Evolutionary conservation across 2,888 invertebrate species (phyloP), one percentile per base, ranked within the genome.

Genomic region (Campoplex nolae): DNA sequence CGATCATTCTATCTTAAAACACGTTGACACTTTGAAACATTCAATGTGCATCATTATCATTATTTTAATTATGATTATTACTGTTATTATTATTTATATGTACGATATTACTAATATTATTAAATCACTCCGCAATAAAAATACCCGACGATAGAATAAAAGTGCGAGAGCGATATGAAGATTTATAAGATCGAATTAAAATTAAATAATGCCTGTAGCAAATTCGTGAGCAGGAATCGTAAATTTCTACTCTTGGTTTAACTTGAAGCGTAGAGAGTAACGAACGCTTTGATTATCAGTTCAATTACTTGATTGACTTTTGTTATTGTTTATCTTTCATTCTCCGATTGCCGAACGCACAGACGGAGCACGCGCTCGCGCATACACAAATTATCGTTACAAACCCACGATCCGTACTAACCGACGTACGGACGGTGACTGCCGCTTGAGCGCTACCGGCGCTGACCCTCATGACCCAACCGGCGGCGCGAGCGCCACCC

Each of bases 391-490:
- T 45, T 28, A 18, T 7, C 16, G 16, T n/a, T 13, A 9, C 56
- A 1, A 67, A 18, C 48, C 65, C 67, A 32, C 88, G 88, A 91
- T 56, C 89, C 89, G 84, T 77, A 76, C 91, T 82, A 89, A 87
- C 89, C 93, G 92, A 90, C 90, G 91, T 91, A 89, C 91, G 90
- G 92, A 92, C 90, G 90, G 91, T 89, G 90, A 93, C 93, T 93
- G 93, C 93, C 88, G 73, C 68, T 76, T 80, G 62, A 62, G 62
- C 62, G 62, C 62, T 62, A 62, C 62, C 62, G 62, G 62, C 62
- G 62, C 62, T 62, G 32, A 62, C 62, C 62, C 62, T 32, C 62
- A 62, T 32, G 32, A 62, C 32, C 62, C 62, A 32, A 74, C 62
- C 75, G 67, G 71, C 74, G 68, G 70, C 70, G 56, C 58, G 75